Evolutionary conservation across 2,113 vertebrate species (phyloP).

Genomic region (Hyperopisus bebe): DNA sequence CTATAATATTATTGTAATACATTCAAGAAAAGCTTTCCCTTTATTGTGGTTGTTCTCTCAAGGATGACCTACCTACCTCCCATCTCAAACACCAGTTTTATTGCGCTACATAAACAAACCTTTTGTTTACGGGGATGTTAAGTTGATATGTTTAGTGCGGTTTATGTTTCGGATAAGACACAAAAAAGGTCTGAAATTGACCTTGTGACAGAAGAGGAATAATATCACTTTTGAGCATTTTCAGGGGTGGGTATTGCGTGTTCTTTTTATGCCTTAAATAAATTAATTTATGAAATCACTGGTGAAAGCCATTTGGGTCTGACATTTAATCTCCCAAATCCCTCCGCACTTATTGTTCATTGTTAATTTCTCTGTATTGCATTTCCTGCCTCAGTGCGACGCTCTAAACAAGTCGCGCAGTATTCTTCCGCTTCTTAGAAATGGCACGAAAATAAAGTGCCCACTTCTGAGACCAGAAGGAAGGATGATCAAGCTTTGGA

Average conservation of each 20-base stretch:
- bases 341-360: background rate
- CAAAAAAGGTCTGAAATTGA: background rate
- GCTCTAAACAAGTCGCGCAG: background rate
- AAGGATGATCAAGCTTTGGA: background rate
- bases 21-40: background rate
- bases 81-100: background rate
- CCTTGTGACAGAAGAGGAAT: constrained; percentile 9
- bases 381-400: background rate
- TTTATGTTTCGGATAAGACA: background rate
- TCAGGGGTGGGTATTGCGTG: background rate
- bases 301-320: background rate
- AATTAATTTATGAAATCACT: constrained; percentile 10
- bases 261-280: constrained; percentile 14
- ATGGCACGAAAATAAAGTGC: background rate
- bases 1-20: constrained; percentile 7
- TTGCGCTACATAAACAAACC: background rate
- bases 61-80: background rate
- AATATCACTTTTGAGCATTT: background rate
- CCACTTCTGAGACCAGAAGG: background rate
- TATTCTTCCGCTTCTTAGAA: background rate
- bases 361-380: background rate
- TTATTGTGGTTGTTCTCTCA: background rate
- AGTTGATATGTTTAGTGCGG: constrained; percentile 3
- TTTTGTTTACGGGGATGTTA: background rate
- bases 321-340: constrained; percentile 1